Conservation (phyloP, 2,113 vertebrate species). For the Acinonyx jubatus region DNA sequence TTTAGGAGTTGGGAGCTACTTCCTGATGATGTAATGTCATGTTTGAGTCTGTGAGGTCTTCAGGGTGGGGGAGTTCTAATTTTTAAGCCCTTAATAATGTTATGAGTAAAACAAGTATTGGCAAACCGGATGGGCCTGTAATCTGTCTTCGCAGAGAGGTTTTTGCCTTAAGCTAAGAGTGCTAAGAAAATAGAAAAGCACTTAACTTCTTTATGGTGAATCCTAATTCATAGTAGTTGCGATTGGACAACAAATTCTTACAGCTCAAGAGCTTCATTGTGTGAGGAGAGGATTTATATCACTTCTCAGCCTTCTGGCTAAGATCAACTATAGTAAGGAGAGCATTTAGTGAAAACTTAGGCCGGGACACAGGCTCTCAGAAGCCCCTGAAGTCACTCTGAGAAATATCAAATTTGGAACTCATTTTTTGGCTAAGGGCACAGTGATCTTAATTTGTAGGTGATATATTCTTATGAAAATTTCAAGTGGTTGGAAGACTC, state of each 20-base stretch:
- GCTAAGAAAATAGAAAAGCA: not conserved
- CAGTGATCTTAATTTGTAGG: not conserved
- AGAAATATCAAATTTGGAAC: not conserved
- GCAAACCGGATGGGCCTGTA: constrained; percentile 41
- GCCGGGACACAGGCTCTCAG: not conserved
- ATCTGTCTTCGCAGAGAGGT: not conserved
- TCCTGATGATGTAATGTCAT: constrained; percentile 60
- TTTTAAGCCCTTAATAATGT: constrained; percentile 54
- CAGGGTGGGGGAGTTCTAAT: constrained; percentile 36
- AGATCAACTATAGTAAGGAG: not conserved
- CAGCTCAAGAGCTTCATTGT: too few species aligned
- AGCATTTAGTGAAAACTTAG: not conserved
- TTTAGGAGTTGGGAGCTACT: constrained; percentile 50
- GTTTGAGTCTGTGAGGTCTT: constrained; percentile 61
- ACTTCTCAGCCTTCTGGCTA: too few species aligned
- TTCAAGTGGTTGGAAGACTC: not conserved
- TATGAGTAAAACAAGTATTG: constrained; percentile 29
- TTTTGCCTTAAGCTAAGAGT: not conserved
- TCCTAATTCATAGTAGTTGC: not conserved
- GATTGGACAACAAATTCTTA: not conserved
- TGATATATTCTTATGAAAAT: not conserved
- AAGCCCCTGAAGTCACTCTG: not conserved
- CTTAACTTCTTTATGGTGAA: not conserved
- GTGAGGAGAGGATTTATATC: not conserved
- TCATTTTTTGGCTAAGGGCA: not conserved